Evolutionary conservation across 37 sponge, comb jelly and placozoan species (phyloP).

Genomic region (Dysidea cf. avara): DNA sequence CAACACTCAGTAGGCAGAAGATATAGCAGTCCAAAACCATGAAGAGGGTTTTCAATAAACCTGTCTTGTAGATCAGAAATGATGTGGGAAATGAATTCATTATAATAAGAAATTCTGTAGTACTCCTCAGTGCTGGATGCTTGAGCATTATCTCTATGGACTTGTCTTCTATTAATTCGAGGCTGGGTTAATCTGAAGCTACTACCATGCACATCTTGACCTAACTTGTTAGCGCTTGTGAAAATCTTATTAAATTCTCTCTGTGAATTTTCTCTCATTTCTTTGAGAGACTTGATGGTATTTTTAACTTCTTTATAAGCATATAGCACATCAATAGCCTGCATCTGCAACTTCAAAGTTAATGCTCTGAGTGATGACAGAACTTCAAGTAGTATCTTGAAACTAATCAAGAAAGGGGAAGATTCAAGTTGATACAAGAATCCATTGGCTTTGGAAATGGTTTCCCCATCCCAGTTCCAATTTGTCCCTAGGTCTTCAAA

Average conservation of each 20-base stretch:
- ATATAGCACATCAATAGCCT: conserved; percentile 48
- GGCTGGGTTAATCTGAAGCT: conserved; percentile 31
- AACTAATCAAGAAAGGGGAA: conserved; percentile 43
- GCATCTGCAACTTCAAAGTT: conserved; percentile 58
- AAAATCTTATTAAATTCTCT: conserved; percentile 21
- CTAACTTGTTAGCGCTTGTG: conserved; percentile 28
- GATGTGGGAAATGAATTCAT: conserved; percentile 57
- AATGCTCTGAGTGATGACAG: conserved; percentile 19
- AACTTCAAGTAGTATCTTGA: conserved; percentile 46
- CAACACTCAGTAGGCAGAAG: conserved; percentile 52
- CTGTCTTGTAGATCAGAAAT: conserved; percentile 44
- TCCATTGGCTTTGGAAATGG: conserved; percentile 55
- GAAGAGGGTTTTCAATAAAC: conserved; percentile 52
- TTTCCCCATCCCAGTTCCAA: conserved; percentile 71
- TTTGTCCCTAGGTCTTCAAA: conserved; percentile 25
- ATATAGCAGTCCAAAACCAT: conserved; percentile 34
- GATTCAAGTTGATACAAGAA: conserved; percentile 51
- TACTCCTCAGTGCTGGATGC: conserved; percentile 43
- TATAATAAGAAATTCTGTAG: conserved; percentile 35
- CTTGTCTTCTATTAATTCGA: conserved; percentile 38
- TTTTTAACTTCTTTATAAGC: conserved; percentile 43
- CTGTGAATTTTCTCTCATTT: conserved; percentile 27
- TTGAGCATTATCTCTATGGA: conserved; percentile 46
- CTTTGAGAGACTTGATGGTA: conserved; percentile 14
- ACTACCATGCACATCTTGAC: conserved; percentile 37